Conservation (phyloP, 1,140 invertebrate genomes). For the Vanessa tameamea region DNA sequence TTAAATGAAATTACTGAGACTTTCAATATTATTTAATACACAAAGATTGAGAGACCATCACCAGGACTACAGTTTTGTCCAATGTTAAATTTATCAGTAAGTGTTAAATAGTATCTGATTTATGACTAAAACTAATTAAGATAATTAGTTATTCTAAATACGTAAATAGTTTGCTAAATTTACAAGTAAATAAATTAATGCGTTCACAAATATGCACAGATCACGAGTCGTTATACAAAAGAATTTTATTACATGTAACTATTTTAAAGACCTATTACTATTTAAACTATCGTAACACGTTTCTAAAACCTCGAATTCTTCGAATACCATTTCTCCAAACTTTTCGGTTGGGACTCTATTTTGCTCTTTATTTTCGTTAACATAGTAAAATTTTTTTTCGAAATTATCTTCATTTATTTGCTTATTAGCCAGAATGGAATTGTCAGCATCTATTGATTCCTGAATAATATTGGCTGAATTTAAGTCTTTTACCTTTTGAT, state of each 20-base stretch:
- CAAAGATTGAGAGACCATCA: slow-evolving; percentile 70
- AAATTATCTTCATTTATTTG: slow-evolving; percentile 58
- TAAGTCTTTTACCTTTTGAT: slow-evolving; percentile 27
- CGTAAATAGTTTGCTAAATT: slow-evolving; percentile 51
- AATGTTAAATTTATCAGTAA: slow-evolving; percentile 20
- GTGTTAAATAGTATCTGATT: slow-evolving; percentile 18
- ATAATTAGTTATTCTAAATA: slow-evolving; percentile 43
- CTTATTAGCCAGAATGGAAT: slow-evolving; percentile 50
- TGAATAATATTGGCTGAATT: slow-evolving; percentile 42
- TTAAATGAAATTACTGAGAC: slow-evolving; percentile 45
- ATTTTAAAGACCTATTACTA: slow-evolving; percentile 76
- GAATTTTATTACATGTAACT: slow-evolving; percentile 51
- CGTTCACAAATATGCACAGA: slow-evolving; percentile 63
- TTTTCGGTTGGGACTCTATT: slow-evolving; percentile 81
- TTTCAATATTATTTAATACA: slow-evolving; percentile 64
- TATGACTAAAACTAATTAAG: slow-evolving; percentile 26
- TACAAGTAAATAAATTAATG: slow-evolving; percentile 76
- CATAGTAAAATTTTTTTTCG: slow-evolving; percentile 79
- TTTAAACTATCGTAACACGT: slow-evolving; percentile 82
- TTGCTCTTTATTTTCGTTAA: slow-evolving; percentile 76
- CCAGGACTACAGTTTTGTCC: slow-evolving; percentile 54
- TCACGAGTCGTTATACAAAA: slow-evolving; percentile 69
- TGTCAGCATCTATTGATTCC: slow-evolving; percentile 34
- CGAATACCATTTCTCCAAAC: slow-evolving; percentile 90
- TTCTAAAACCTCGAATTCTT: slow-evolving; percentile 88